A percentile compares a stretch with the other conserved stretches of the same genome.
phyloP scores from a whole-genome alignment of 2,888 invertebrate species.

The Hydrotaea cyrtoneurina region DNA sequence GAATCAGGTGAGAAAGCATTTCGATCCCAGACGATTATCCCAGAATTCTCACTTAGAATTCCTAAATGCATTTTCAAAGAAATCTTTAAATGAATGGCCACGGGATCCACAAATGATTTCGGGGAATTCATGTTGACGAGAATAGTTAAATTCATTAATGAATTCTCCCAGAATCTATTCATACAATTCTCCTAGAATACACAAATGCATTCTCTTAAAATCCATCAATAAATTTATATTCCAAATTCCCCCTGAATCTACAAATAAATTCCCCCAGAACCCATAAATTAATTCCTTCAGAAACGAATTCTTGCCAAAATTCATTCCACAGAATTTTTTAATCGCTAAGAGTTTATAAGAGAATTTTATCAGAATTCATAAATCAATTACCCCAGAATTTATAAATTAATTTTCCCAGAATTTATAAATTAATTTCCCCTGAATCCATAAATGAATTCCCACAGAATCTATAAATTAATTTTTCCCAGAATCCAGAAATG shows the following conservation, averaged over 20 bases:
- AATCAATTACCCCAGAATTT: neutral
- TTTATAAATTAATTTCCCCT: neutral
- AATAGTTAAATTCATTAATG: too few relatives aligned
- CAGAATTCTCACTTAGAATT: too few relatives aligned
- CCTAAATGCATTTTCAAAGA: too few relatives aligned
- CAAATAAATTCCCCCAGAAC: neutral
- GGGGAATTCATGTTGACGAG: too few relatives aligned
- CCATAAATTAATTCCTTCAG: neutral
- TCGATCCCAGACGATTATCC: neutral
- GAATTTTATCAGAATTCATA: neutral
- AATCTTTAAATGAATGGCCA: neutral
- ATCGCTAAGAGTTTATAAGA: neutral
- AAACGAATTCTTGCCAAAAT: neutral
- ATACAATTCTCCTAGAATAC: neutral
- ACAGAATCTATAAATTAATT: neutral
- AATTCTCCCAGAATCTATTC: too few relatives aligned
- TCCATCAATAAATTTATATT: too few relatives aligned
- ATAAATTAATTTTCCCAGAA: neutral
- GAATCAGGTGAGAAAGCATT: constrained; percentile 77
- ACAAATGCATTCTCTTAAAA: neutral
- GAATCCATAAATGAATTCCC: neutral
- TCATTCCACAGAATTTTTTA: too few relatives aligned
- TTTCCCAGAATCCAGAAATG: neutral
- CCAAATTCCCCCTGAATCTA: too few relatives aligned
- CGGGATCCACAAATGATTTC: too few relatives aligned